A percentile compares a stretch with the other conserved stretches of the same genome.
Evolutionary conservation across 2,113 vertebrate genomes (phyloP).

Genomic region (Pan troglodytes): DNA sequence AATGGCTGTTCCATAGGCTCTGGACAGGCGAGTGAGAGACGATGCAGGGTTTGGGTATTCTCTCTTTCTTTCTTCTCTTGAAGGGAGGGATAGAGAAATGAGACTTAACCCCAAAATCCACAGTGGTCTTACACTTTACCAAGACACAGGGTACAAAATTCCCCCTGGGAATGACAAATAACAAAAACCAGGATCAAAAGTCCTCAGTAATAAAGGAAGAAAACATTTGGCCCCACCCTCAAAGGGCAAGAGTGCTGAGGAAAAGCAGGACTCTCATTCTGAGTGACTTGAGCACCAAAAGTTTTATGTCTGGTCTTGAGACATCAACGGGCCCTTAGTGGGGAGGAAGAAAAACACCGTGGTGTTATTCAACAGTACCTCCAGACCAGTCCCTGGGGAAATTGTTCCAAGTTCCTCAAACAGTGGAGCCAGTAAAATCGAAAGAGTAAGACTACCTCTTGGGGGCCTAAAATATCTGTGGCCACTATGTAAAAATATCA

Average conservation of each 20-base stretch:
- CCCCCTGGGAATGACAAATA: not conserved
- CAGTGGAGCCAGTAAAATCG: not conserved
- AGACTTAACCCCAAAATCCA: not conserved
- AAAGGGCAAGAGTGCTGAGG: not conserved
- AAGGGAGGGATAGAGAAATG: not conserved
- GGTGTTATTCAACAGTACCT: not conserved
- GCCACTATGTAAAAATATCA: constrained; percentile 54
- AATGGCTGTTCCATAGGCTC: not conserved
- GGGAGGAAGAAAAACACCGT: constrained; percentile 33
- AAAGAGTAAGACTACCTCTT: constrained; percentile 7
- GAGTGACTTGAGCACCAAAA: not conserved
- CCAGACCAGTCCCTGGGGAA: not conserved
- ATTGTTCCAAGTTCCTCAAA: constrained; percentile 41
- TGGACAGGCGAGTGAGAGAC: not conserved
- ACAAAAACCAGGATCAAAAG: not conserved
- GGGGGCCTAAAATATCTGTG: constrained; percentile 52
- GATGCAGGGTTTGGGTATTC: not conserved
- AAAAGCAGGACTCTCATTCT: not conserved
- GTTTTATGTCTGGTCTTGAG: not conserved
- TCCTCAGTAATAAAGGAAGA: not conserved
- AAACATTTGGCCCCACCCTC: not conserved
- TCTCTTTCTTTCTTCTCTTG: too few relatives aligned
- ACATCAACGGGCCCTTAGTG: not conserved
- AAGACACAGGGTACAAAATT: not conserved
- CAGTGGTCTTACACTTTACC: not conserved